phyloP scores from a whole-genome alignment of 1,140 invertebrate genomes.

The Dufourea novaeangliae region DNA sequence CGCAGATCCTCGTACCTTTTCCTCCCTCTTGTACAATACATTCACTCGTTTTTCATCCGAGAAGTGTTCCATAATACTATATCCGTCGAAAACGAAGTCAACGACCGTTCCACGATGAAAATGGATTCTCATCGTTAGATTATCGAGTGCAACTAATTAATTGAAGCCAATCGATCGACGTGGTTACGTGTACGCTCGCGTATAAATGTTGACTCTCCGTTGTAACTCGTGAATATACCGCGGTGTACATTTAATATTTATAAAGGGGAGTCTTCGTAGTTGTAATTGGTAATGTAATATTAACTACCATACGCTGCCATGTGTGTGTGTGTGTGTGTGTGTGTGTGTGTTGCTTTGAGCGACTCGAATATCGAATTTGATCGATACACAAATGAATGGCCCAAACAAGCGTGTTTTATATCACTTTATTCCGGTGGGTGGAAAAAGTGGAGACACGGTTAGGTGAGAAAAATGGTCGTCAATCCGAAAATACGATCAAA shows the following conservation, averaged over 20 bases:
- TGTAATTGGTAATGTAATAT: neutral
- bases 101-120: too few relatives aligned
- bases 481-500: neutral
- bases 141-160: neutral
- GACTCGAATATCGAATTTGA: neutral
- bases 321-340: too few relatives aligned
- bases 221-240: neutral
- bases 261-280: neutral
- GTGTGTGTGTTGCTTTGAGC: too few relatives aligned
- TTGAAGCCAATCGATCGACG: neutral
- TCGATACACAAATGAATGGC: neutral
- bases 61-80: too few relatives aligned
- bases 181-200: neutral
- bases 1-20: too few relatives aligned
- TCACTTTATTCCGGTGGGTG: too few relatives aligned
- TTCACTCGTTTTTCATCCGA: too few relatives aligned
- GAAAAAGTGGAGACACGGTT: neutral
- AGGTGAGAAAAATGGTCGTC: neutral
- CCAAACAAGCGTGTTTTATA: neutral
- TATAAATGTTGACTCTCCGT: neutral
- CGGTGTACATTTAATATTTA: neutral
- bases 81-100: too few relatives aligned
- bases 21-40: too few relatives aligned
- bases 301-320: neutral
- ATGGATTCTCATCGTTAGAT: too few relatives aligned